Evolutionary conservation across 35 echinoderm and acorn worm genomes (phyloP).

Genomic region (Anneissia japonica): DNA sequence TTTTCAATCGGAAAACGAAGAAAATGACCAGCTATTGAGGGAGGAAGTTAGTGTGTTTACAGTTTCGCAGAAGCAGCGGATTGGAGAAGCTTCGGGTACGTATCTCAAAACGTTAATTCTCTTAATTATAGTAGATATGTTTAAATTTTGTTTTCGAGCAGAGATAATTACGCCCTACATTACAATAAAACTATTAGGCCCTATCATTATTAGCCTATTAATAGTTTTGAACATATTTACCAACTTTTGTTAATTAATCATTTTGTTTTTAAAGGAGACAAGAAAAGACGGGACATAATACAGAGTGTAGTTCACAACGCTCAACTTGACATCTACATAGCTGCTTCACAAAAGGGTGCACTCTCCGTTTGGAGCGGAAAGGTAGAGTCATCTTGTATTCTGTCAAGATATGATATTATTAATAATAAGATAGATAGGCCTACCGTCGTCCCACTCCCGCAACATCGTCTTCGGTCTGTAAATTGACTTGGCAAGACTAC

Average conservation of each 20-base stretch:
- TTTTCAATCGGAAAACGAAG: constrained; percentile 83
- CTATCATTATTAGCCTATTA: background rate
- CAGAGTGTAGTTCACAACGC: constrained; percentile 48
- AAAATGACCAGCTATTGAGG: constrained; percentile 68
- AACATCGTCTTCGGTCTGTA: no score
- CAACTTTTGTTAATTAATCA: background rate
- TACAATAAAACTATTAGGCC: background rate
- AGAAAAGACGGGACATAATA: constrained; percentile 86
- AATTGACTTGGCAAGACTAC: no score
- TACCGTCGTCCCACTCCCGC: no score
- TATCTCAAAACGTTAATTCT: no score
- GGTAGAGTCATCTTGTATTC: no score
- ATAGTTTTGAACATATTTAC: background rate
- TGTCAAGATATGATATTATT: no score
- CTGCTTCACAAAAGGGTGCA: constrained; percentile 89
- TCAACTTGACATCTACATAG: constrained; percentile 66
- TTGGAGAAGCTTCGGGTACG: constrained; percentile 92
- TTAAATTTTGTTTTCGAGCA: no score
- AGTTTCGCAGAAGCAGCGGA: constrained; percentile 73
- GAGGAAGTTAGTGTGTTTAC: constrained; percentile 97
- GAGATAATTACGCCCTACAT: no score
- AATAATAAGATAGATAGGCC: no score
- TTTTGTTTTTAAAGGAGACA: constrained; percentile 58
- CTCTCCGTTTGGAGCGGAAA: constrained; percentile 88
- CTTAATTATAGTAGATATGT: no score